Conservation (phyloP, 1,140 invertebrate genomes). For the Mactra quadrangularis region DNA sequence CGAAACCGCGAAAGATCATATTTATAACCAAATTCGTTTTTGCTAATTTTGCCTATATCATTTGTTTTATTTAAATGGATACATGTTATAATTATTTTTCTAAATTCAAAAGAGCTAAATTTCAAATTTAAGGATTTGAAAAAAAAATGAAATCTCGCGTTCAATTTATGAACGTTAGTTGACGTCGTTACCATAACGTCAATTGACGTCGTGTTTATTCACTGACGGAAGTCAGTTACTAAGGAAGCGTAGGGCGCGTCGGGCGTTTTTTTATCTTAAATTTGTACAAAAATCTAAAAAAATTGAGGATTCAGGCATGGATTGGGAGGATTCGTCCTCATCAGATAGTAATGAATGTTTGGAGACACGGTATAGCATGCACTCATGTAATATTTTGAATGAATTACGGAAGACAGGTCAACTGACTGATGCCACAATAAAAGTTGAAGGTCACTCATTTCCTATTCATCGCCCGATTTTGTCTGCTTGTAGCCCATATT, state of each 20-base stretch:
- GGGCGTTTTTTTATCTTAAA: not conserved
- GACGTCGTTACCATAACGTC: conserved; percentile 48
- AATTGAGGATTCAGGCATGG: conserved; percentile 19
- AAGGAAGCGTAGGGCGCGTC: not conserved
- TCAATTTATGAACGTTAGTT: no score
- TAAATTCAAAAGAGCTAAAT: no score
- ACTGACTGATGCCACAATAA: conserved; percentile 92
- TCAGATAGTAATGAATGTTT: conserved; percentile 5
- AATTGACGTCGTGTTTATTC: no score
- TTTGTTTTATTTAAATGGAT: no score
- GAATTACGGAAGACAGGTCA: conserved; percentile 87
- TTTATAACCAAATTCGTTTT: no score
- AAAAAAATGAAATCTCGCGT: no score
- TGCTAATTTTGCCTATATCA: no score
- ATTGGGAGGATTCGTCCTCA: conserved; percentile 27
- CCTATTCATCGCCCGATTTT: conserved; percentile 93
- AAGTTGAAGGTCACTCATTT: conserved; percentile 90
- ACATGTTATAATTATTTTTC: no score
- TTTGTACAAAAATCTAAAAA: not conserved
- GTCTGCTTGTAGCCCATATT: conserved; percentile 86
- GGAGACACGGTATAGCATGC: conserved; percentile 57
- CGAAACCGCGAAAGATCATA: no score
- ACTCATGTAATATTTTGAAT: conserved; percentile 66
- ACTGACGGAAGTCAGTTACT: not conserved
- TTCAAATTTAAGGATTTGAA: no score